phyloP scores from a whole-genome alignment of 2,113 vertebrate species.

The Callorhinus ursinus region DNA sequence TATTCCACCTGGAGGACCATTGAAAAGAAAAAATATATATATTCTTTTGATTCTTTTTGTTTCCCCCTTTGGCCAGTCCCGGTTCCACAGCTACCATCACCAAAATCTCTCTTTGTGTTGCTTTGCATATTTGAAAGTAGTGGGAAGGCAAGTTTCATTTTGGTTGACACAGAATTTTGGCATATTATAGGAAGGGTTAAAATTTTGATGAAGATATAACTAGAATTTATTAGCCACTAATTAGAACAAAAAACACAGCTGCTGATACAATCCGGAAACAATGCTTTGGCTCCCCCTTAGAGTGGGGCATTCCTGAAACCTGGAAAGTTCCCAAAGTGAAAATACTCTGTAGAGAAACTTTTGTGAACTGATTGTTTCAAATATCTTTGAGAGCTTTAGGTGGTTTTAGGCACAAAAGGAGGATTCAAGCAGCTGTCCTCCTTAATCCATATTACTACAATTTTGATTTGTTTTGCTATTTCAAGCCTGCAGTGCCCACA shows the following conservation, averaged over 20 bases:
- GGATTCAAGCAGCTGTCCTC: not conserved
- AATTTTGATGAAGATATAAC: not conserved
- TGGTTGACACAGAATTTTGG: not conserved
- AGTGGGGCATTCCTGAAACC: not conserved
- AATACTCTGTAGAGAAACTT: not conserved
- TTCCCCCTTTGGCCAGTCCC: not conserved
- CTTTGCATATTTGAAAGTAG: not conserved
- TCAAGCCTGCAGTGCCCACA: not conserved
- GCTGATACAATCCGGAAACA: not conserved
- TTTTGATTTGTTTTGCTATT: not conserved
- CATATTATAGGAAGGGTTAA: not conserved
- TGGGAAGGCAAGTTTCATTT: not conserved
- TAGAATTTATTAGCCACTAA: not conserved
- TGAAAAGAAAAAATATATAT: not conserved
- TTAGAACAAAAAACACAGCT: not conserved
- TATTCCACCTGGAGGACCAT: not conserved
- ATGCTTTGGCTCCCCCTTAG: not conserved
- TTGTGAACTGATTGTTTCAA: not conserved
- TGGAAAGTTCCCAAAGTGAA: slow-evolving; percentile 39
- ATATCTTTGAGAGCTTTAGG: not conserved
- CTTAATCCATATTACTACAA: not conserved
- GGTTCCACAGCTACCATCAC: not conserved
- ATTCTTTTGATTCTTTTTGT: not conserved
- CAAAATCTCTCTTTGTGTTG: not conserved
- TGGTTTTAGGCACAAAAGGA: not conserved